These are phyloP conservation scores for Chromoteleia sp. DNA, from an alignment of 2,888 invertebrate genomes.

Conservation along the genomic window DNA sequence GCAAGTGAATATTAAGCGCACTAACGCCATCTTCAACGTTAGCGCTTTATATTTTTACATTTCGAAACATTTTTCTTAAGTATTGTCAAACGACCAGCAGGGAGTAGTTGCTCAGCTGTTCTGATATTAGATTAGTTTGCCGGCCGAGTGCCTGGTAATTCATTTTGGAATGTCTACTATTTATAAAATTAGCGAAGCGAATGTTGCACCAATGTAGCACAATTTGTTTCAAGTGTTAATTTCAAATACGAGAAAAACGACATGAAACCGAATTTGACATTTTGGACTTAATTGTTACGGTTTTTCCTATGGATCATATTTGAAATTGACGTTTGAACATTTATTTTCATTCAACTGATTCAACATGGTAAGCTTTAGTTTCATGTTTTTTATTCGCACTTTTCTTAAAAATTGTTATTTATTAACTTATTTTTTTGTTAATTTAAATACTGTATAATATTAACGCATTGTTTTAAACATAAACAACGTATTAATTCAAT, in stretches of 20 bases:
- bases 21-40: conserved; percentile 6
- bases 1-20: background rate
- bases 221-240: conserved; percentile 46
- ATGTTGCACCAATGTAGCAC: conserved; percentile 61
- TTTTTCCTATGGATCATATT: conserved; percentile 35
- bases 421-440: background rate
- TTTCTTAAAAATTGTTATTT: background rate
- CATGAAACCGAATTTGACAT: conserved; percentile 48
- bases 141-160: conserved; percentile 71
- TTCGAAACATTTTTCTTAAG: background rate
- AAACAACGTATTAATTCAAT: no score
- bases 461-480: no score
- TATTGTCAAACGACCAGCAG: background rate
- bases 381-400: background rate
- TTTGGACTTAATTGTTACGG: conserved; percentile 25
- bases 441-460: no score
- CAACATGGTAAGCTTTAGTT: conserved; percentile 48
- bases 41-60: conserved; percentile 1
- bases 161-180: conserved; percentile 77
- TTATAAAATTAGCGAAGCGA: conserved; percentile 78
- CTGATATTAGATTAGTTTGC: conserved; percentile 41
- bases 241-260: conserved; percentile 54
- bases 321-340: conserved; percentile 31
- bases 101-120: conserved; percentile 28
- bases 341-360: conserved; percentile 44